phyloP scores from a whole-genome alignment of 1,140 invertebrate genomes.

The Lepidurus apus region DNA sequence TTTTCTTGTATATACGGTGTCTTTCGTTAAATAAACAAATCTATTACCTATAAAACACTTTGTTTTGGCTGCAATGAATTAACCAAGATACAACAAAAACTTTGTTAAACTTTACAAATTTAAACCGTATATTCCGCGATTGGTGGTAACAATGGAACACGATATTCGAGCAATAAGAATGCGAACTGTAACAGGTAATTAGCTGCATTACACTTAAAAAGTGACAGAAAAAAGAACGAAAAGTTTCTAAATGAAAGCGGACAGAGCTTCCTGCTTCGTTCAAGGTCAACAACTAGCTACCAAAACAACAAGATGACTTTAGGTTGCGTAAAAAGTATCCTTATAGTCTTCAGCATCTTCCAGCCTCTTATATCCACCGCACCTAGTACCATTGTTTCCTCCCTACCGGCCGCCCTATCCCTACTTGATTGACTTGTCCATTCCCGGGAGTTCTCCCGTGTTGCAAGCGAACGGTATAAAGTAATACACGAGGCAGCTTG shows the following conservation, averaged over 20 bases:
- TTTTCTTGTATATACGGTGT: background rate
- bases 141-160: background rate
- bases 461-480: too few relatives aligned
- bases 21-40: background rate
- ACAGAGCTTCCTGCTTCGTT: background rate
- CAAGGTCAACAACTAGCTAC: conserved; percentile 9
- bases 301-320: background rate
- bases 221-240: background rate
- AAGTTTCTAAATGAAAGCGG: background rate
- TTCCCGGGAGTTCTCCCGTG: too few relatives aligned
- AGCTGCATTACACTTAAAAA: background rate
- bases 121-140: background rate
- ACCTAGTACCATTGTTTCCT: too few relatives aligned
- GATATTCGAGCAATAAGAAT: background rate
- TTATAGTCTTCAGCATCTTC: background rate
- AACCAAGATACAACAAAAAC: background rate
- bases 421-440: too few relatives aligned
- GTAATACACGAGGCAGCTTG: too few relatives aligned
- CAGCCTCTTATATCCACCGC: background rate
- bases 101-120: background rate
- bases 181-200: background rate
- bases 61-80: background rate
- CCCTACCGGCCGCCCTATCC: too few relatives aligned
- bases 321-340: background rate
- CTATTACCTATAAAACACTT: background rate